Base-by-base conservation (phyloP, 1,140 invertebrate genomes). In the Plectrocnemia conspersa region DNA sequence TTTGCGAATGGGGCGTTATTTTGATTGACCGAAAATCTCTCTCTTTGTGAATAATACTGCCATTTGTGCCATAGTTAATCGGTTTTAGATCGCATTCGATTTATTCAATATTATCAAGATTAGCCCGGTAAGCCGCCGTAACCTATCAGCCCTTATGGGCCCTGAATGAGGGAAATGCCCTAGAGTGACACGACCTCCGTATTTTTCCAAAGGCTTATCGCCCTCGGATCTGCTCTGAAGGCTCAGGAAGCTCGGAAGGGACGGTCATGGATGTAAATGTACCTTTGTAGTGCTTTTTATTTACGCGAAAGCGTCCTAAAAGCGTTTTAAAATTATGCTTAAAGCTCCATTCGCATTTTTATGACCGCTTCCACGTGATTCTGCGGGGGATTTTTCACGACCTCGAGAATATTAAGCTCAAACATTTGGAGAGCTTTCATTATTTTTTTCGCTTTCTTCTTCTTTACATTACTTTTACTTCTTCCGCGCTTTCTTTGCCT, bases 301-400 rank as follows among this genome's bases (percentile, higher is more conserved):
- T 60, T 60, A 56, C 53, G 45, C 49, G 38, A 49, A 45, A n/a
- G n/a, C 35, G 35, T 21, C 48, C 53, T 56, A 56, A 60, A 60
- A 56, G 53, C 53, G 36, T 52, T 60, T 60, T 60, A 60, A 60
- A 60, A 60, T 60, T 60, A 60, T 56, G 44, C 41, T 54, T 50
- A 46, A 55, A 55, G 52, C 52, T 54, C 44, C 36, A 44, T 58
- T 50, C 16, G 44, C 36, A 23, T 35, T 44, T 50, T 58, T 54
- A 40, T 36, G 36, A 27, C 18, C 35, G 22, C 29, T 47, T 52
- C 23, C 13, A 15, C 29, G 49, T 32, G 56, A 52, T 58, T 46
- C 41, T 46, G 3, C 27, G n/a, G 35, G 35, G 35, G 35, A 38
- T 38, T 38, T 38, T 38, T 38, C 35, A 16, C 35, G 15, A 38